Evolutionary conservation across 2,797 vertebrate genomes (phyloP).

Genomic region (Thunnus albacares): DNA sequence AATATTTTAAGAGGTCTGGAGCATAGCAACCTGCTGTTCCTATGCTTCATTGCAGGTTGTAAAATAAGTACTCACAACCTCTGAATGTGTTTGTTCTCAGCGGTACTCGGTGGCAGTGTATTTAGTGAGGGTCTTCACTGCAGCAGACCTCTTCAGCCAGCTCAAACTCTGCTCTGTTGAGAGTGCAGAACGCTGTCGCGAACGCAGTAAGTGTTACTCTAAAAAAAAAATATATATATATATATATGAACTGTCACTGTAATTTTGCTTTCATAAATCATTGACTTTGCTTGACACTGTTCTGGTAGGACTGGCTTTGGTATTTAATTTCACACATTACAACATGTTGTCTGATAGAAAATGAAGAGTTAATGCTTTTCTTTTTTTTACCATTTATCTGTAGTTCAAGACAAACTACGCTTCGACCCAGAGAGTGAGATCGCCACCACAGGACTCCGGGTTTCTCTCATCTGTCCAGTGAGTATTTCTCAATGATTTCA

Average conservation of each 20-base stretch:
- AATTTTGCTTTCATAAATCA: not conserved
- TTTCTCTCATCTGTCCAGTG: slow-evolving; percentile 99
- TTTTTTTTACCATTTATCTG: slow-evolving; percentile 20
- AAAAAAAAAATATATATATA: too few relatives aligned
- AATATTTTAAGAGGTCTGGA: not conserved
- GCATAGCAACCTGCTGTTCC: too few relatives aligned
- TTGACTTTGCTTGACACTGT: not conserved
- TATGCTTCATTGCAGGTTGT: not conserved
- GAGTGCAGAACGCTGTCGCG: slow-evolving; percentile 95
- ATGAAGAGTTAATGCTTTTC: not conserved
- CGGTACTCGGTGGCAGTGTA: slow-evolving; percentile 97
- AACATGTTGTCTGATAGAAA: not conserved
- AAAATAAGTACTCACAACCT: slow-evolving; percentile 2
- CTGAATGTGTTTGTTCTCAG: slow-evolving; percentile 78
- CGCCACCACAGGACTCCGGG: slow-evolving; percentile 96
- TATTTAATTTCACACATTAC: not conserved
- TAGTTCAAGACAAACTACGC: slow-evolving; percentile 97
- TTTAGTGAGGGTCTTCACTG: slow-evolving; percentile 95
- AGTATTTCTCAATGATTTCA: slow-evolving; percentile 64
- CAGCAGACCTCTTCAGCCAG: slow-evolving; percentile 94
- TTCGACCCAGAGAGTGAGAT: slow-evolving; percentile 99
- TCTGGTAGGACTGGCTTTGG: not conserved
- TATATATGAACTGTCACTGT: not conserved
- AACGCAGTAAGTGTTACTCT: slow-evolving; percentile 90
- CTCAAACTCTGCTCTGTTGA: slow-evolving; percentile 96